Evolutionary conservation across 1,140 invertebrate species (phyloP), one percentile per base, ranked within the genome.

Genomic region (Sinonovacula constricta): DNA sequence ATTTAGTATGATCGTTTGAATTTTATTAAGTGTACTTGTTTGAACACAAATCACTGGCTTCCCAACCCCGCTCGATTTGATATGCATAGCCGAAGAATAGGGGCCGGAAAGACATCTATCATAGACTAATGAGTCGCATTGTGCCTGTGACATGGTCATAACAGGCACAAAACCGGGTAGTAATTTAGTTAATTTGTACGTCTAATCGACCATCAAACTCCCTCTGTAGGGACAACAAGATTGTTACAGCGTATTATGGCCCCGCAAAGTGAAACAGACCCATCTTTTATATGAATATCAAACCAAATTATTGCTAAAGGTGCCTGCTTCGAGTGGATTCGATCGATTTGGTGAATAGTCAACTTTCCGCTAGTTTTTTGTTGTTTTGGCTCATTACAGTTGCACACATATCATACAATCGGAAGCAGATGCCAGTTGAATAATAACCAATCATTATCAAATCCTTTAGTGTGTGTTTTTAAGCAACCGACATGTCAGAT

Each of bases 1-100:
- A 22, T 76, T 76, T 76, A 76, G 57, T 45, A 45, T 45, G 51
- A 4, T 76, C 49, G 71, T 74, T 76, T 59, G 63, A 5, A 12
- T 24, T 28, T 39, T 51, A 67, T 59, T 24, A 33, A 57, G 54
- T 51, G 67, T 66, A 76, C 62, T 57, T 66, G 72, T 59, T 49
- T 34, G 57, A 76, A 67, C 62, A 59, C 36, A 75, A 57, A 33
- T 51, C 28, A 28, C 12, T 54, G n/a, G 39, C 49, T 30, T 66
- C 30, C 7, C 51, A 56, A 51, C 31, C 18, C 18, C 39, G 39
- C 39, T 45, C 39, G 7, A 45, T 45, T 45, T 45, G 39, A 45
- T 7, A 10, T 7, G 18, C 39, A 45, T 45, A 45, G 7, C 7
- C 18, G 39, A 18, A 45, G n/a, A 45, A 45, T 45, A 10, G 39